Conservation (phyloP, 2,797 vertebrate genomes). For the Oryzias sinensis region DNA sequence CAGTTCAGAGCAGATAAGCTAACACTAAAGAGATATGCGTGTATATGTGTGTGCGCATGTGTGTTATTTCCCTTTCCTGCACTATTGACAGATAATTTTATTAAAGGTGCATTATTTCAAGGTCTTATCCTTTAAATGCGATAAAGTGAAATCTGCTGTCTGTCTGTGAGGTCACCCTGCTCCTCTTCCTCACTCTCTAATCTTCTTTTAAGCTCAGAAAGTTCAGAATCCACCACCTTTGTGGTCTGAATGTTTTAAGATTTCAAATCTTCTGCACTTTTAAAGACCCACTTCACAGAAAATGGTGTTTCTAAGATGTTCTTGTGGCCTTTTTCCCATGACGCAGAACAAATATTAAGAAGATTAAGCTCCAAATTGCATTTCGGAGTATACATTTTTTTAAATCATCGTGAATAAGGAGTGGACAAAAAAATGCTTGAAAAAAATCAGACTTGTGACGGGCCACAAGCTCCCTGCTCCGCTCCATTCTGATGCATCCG, state of each 20-base stretch:
- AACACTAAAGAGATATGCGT: constrained; percentile 58
- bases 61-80: constrained; percentile 20
- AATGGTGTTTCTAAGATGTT: too few relatives aligned
- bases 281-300: too few relatives aligned
- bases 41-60: constrained; percentile 23
- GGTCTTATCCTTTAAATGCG: constrained; percentile 70
- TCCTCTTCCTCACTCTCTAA: constrained; percentile 27
- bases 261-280: constrained; percentile 10
- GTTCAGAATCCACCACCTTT: constrained; percentile 9
- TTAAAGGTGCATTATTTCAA: constrained; percentile 78
- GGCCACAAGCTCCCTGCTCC: too few relatives aligned
- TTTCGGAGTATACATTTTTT: too few relatives aligned
- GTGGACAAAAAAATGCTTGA: too few relatives aligned
- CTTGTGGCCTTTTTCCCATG: too few relatives aligned
- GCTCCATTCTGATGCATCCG: too few relatives aligned
- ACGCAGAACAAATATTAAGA: too few relatives aligned
- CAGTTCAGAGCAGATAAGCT: constrained; percentile 62
- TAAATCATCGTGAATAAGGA: too few relatives aligned
- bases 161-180: constrained; percentile 60
- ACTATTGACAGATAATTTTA: constrained; percentile 72
- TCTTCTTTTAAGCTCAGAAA: constrained; percentile 11
- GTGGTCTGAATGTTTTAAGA: background rate
- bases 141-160: constrained; percentile 71
- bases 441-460: too few relatives aligned
- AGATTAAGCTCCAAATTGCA: too few relatives aligned